Conservation (phyloP, 1,140 invertebrate genomes). For the Eueides isabella region DNA sequence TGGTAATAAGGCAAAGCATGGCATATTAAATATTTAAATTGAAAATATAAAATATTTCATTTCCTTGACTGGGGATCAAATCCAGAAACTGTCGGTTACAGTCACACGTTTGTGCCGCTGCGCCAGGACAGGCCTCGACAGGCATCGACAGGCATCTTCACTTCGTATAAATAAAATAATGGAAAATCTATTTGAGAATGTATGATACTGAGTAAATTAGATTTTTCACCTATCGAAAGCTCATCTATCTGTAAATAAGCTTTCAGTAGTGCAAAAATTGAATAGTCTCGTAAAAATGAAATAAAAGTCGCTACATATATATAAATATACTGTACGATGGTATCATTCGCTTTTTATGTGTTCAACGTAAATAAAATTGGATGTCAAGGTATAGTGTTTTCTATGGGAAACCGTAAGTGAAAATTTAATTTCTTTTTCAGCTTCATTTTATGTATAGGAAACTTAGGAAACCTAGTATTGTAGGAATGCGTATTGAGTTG, state of each 20-base stretch:
- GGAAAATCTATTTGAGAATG: slow-evolving; percentile 49
- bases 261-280: slow-evolving; percentile 49
- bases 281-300: slow-evolving; percentile 48
- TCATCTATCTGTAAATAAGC: slow-evolving; percentile 48
- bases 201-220: slow-evolving; percentile 48
- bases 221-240: slow-evolving; percentile 49
- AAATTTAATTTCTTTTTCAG: no score
- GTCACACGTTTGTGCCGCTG: no score
- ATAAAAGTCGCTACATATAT: slow-evolving; percentile 32
- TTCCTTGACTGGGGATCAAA: no score
- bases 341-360: not conserved
- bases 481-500: no score
- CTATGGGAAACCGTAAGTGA: not conserved
- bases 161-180: slow-evolving; percentile 22
- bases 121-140: not conserved
- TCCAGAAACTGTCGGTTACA: no score
- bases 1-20: no score
- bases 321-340: not conserved
- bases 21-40: no score
- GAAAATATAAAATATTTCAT: no score
- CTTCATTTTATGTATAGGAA: no score
- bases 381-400: not conserved
- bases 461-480: no score
- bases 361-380: not conserved
- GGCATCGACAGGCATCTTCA: not conserved